Base-by-base conservation (phyloP, 2,797 vertebrate genomes). In the Pseudocheirus occidentalis region DNA sequence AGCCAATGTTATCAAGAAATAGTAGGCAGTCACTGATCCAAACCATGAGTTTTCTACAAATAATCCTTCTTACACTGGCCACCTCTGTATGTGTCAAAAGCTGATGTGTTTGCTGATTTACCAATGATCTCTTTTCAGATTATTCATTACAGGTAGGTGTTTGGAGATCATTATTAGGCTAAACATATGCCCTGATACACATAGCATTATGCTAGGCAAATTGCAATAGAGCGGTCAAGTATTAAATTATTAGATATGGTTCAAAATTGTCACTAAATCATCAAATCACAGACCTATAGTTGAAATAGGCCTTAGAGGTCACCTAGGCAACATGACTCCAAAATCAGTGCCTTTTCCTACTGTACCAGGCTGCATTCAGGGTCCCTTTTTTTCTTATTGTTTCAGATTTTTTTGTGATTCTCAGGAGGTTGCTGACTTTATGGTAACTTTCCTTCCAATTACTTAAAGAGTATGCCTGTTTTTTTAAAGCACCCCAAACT, bases 1-100 rank as follows among this genome's bases (percentile, higher is more conserved):
- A 52, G 10, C 58, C 91, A 90, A 95, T 92, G n/a, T 24, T 89
- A 90, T 81, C 53, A 92, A 94, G 27, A 94, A 96, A 95, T 27
- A 50, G 24, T 95, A 81, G 46, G 87, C 27, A n/a, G 62, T 28
- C 90, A 92, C 53, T 54, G 40, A 55, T 93, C 94, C 50, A 93
- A 95, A 94, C 92, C n/a, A 46, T n/a, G 92, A 91, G 27, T 81
- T 81, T 40, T 91, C 58, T 96, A 95, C 73, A 94, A 87, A 95
- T 58, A 89, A 66, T 95, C 91, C 89, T n/a, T 94, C 96, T 54
- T 34, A 87, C 81, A 46, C 50, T 58, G 91, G 55, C 6, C 31
- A 91, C 21, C 73, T 91, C 31, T 66, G 81, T 57, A 90, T 95
- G 55, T 92, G 50, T 9, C 81, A 5, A 96, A 94, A 91, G 89